Percentiles rank a stretch among this genome's conserved stretches.
These are phyloP conservation scores for Drosophila cyrtoloma DNA, from an alignment of 2,888 invertebrate species.

Conservation along the genomic window DNA sequence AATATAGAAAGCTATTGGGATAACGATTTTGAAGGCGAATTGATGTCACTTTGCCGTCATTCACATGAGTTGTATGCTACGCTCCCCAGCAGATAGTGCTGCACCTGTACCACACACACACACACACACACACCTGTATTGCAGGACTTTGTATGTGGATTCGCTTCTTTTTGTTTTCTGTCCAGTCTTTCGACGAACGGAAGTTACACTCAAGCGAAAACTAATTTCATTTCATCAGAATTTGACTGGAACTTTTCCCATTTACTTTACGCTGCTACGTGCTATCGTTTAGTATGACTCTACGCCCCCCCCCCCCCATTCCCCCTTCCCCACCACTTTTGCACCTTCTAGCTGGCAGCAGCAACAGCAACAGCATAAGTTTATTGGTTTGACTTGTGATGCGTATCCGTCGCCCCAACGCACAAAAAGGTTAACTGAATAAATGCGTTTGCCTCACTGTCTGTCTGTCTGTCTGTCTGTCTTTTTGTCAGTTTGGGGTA, in stretches of 20 bases:
- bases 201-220: slow-evolving; percentile 72
- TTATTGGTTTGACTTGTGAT: slow-evolving; percentile 66
- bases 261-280: slow-evolving; percentile 67
- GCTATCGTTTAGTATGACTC: slow-evolving; percentile 60
- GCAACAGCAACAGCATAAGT: slow-evolving; percentile 40
- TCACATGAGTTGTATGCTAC: slow-evolving; percentile 50
- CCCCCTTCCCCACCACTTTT: no score
- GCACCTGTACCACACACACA: slow-evolving; percentile 8
- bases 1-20: slow-evolving; percentile 26
- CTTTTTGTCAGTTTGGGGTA: background rate
- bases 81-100: slow-evolving; percentile 54
- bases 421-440: slow-evolving; percentile 59
- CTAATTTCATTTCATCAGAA: slow-evolving; percentile 75
- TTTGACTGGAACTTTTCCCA: slow-evolving; percentile 74
- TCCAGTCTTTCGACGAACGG: slow-evolving; percentile 64
- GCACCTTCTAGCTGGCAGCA: background rate
- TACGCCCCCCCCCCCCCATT: no score
- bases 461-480: background rate
- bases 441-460: slow-evolving; percentile 50
- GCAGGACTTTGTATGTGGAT: slow-evolving; percentile 27
- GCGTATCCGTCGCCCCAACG: slow-evolving; percentile 42
- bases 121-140: slow-evolving; percentile 27
- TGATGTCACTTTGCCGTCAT: slow-evolving; percentile 68
- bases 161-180: slow-evolving; percentile 28
- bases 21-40: slow-evolving; percentile 63